These are phyloP conservation scores for Augiades crinisus DNA, from an alignment of 2,888 invertebrate genomes.

Conservation along the genomic window DNA sequence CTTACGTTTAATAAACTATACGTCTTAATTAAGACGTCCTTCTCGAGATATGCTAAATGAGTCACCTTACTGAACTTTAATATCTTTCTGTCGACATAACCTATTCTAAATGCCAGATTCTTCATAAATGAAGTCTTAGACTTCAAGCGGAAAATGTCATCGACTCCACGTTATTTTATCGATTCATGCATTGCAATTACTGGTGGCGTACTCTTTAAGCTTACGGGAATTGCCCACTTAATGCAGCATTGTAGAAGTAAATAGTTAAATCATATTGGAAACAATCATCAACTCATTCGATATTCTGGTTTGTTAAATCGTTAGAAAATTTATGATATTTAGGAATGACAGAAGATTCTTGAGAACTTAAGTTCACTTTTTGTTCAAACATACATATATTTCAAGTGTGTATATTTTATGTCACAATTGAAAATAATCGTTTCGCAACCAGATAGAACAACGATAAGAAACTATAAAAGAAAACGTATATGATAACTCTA, in stretches of 20 bases:
- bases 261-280: conserved; percentile 4
- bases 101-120: conserved; percentile 26
- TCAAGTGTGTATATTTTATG: no score
- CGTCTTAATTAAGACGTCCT: conserved; percentile 17
- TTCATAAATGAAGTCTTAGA: conserved; percentile 26
- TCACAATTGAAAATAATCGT: no score
- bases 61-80: conserved; percentile 24
- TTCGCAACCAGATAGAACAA: no score
- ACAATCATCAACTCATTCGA: not conserved
- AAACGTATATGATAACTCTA: no score
- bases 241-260: conserved; percentile 3
- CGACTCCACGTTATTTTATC: conserved; percentile 16
- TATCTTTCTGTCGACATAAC: conserved; percentile 25
- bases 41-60: conserved; percentile 24
- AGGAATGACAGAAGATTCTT: no score
- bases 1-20: conserved; percentile 2
- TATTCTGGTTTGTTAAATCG: not conserved
- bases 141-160: conserved; percentile 21
- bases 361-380: no score
- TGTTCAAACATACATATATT: no score
- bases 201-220: conserved; percentile 7
- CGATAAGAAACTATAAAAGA: no score
- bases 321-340: no score
- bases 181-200: conserved; percentile 24
- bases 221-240: conserved; percentile 9